phyloP scores from a whole-genome alignment of 2,888 invertebrate species.

The Phlogophora meticulosa region DNA sequence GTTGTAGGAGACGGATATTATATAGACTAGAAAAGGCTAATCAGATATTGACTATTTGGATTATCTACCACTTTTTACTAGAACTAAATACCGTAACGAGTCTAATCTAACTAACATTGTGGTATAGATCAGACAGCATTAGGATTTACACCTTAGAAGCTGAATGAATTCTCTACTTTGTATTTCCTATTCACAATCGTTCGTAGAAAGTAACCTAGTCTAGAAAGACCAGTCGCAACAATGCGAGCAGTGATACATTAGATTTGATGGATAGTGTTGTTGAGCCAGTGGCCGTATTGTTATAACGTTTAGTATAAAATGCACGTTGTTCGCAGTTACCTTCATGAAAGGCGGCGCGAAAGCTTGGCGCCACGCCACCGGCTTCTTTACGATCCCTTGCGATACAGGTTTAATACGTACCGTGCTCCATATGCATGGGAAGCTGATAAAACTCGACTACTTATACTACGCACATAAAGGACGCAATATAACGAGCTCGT shows the following conservation, averaged over 20 bases:
- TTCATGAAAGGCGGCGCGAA: conserved; percentile 64
- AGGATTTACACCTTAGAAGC: background rate
- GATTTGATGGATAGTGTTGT: conserved; percentile 45
- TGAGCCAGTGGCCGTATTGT: conserved; percentile 54
- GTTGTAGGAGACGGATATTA: no score
- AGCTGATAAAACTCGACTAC: conserved; percentile 60
- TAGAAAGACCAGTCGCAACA: conserved; percentile 19
- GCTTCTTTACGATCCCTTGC: conserved; percentile 69
- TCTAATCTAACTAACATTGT: no score
- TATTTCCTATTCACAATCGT: conserved; percentile 21
- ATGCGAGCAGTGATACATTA: conserved; percentile 32
- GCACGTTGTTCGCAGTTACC: conserved; percentile 59
- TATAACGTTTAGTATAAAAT: conserved; percentile 61
- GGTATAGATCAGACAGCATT: background rate
- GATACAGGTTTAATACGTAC: conserved; percentile 67
- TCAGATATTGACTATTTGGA: no score
- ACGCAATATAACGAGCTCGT: no score
- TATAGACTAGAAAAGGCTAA: no score
- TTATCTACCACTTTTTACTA: no score
- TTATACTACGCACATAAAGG: conserved; percentile 29
- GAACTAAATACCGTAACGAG: no score
- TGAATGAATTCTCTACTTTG: conserved; percentile 32
- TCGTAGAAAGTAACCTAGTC: conserved; percentile 15
- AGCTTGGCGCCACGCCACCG: conserved; percentile 75
- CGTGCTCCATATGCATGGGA: conserved; percentile 54